These are phyloP conservation scores for Goniozus legneri DNA, from an alignment of 1,140 invertebrate genomes.

Conservation along the genomic window DNA sequence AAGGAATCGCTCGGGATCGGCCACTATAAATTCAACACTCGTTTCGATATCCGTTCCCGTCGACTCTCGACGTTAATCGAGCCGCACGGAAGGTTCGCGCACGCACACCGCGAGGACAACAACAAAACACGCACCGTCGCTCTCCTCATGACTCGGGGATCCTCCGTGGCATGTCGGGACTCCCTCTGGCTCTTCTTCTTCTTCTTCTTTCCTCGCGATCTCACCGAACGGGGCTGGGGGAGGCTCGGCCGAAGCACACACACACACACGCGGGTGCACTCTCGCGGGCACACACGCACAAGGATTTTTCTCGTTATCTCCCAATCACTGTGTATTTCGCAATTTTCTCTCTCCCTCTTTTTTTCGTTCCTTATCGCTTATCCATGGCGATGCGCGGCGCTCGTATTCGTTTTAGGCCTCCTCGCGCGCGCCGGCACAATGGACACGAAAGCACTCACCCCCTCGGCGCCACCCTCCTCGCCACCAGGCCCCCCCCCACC, in stretches of 20 bases:
- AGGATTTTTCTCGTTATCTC: too few relatives aligned
- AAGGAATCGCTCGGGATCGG: not conserved
- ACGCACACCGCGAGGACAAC: not conserved
- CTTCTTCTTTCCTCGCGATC: not conserved
- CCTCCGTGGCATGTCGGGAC: constrained; percentile 25
- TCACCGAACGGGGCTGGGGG: not conserved
- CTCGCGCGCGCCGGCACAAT: too few relatives aligned
- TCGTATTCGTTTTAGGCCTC: too few relatives aligned
- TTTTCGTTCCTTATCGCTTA: not conserved
- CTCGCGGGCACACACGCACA: too few relatives aligned
- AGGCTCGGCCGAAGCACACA: not conserved
- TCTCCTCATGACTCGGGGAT: constrained; percentile 29
- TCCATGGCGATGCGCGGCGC: not conserved
- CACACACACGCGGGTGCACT: too few relatives aligned
- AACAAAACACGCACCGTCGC: constrained; percentile 23
- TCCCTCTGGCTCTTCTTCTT: constrained; percentile 1
- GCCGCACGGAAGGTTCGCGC: too few relatives aligned
- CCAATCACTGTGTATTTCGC: too few relatives aligned
- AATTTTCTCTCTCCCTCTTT: constrained; percentile 2
- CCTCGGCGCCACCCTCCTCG: too few relatives aligned
- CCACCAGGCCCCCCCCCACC: too few relatives aligned
- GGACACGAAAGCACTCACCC: too few relatives aligned
- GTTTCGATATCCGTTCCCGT: too few relatives aligned
- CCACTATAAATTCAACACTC: too few relatives aligned
- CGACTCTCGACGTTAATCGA: constrained; percentile 10